A percentile compares a stretch with the other conserved stretches of the same genome.
phyloP scores from a whole-genome alignment of 2,113 vertebrate genomes.

The Sebastes fasciatus region DNA sequence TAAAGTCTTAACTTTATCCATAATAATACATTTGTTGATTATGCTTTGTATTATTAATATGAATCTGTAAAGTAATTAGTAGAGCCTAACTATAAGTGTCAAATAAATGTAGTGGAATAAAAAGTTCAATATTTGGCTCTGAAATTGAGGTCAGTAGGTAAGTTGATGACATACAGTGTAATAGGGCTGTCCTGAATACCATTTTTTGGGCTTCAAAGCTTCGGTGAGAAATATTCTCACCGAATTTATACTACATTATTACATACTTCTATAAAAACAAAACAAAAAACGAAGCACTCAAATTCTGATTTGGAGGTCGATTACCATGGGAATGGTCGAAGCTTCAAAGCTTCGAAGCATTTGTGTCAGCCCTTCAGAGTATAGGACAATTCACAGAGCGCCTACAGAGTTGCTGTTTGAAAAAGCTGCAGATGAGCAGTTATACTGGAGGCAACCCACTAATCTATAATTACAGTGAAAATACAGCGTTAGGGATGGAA shows the following conservation, averaged over 20 bases:
- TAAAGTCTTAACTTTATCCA: background rate
- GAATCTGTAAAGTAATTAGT: background rate
- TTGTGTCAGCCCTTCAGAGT: too few relatives aligned
- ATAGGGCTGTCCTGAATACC: too few relatives aligned
- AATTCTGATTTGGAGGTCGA: too few relatives aligned
- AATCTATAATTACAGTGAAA: slow-evolving; percentile 30
- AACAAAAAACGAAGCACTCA: too few relatives aligned
- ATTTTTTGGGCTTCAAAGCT: too few relatives aligned
- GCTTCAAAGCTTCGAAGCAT: too few relatives aligned
- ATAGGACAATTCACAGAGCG: background rate
- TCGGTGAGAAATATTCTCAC: too few relatives aligned
- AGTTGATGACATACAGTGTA: background rate
- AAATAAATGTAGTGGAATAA: background rate
- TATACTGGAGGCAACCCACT: background rate
- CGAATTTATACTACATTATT: too few relatives aligned
- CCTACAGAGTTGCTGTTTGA: background rate
- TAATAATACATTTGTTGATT: background rate
- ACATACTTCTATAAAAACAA: too few relatives aligned
- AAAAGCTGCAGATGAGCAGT: slow-evolving; percentile 4
- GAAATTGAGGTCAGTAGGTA: background rate
- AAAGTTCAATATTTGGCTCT: background rate
- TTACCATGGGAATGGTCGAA: too few relatives aligned
- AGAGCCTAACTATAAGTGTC: background rate
- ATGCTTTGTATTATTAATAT: background rate
- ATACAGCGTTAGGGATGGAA: background rate